A percentile compares a stretch with the other conserved stretches of the same genome.
Evolutionary conservation across 2,888 invertebrate genomes (phyloP).

Genomic region (Cryptophagus acutangulus): DNA sequence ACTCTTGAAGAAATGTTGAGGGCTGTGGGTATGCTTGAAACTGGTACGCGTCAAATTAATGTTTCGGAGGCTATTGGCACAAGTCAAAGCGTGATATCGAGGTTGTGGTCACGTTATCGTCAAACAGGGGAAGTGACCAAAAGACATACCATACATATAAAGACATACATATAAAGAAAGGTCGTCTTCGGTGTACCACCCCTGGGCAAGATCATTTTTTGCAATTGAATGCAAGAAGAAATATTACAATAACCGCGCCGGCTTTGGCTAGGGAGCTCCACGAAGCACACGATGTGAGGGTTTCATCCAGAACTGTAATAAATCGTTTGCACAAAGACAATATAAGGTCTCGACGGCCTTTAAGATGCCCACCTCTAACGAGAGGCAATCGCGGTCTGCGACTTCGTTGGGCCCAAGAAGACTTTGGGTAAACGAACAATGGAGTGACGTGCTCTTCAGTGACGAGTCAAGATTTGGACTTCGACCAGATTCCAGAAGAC

Average conservation of each 20-base stretch:
- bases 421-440: too few relatives aligned
- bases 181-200: too few relatives aligned
- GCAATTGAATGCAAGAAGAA: too few relatives aligned
- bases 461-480: too few relatives aligned
- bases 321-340: not conserved
- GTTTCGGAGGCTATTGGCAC: constrained; percentile 4
- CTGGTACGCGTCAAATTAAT: constrained; percentile 6
- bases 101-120: constrained; percentile 5
- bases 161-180: too few relatives aligned
- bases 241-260: too few relatives aligned
- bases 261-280: not conserved
- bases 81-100: constrained; percentile 7
- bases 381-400: constrained; percentile 4
- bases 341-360: constrained; percentile 2
- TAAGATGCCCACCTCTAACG: not conserved
- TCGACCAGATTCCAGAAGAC: too few relatives aligned
- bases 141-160: too few relatives aligned
- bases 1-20: constrained; percentile 6
- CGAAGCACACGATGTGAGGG: not conserved
- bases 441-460: too few relatives aligned
- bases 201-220: too few relatives aligned
- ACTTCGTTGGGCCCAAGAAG: constrained; percentile 3
- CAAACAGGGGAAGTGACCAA: constrained; percentile 2
- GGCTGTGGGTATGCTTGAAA: constrained; percentile 5
- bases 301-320: not conserved